Percentiles rank a stretch among this genome's conserved stretches.
Conservation (phyloP, 1,140 invertebrate genomes). For the Littorina saxatilis region DNA sequence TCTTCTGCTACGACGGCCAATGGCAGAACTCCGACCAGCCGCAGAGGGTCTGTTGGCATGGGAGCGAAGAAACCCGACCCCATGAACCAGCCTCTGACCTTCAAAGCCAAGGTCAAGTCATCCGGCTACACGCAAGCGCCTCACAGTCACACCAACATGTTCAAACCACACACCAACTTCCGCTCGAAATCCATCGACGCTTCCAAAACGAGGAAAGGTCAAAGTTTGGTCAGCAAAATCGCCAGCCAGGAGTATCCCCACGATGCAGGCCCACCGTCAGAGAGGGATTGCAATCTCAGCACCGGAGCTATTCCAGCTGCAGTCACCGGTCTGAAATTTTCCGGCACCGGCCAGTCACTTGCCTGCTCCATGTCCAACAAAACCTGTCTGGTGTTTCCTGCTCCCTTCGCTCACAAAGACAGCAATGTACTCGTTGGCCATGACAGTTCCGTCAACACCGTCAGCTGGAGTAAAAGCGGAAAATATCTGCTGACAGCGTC, state of each 20-base stretch:
- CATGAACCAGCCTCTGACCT: slow-evolving; percentile 69
- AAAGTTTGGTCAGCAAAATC: slow-evolving; percentile 21
- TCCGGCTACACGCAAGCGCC: slow-evolving; percentile 71
- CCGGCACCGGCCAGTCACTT: slow-evolving; percentile 67
- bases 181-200: background rate
- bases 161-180: slow-evolving; percentile 59
- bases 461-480: slow-evolving; percentile 67
- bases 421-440: slow-evolving; percentile 55
- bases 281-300: slow-evolving; percentile 50
- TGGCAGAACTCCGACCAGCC: slow-evolving; percentile 12
- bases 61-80: slow-evolving; percentile 47
- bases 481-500: slow-evolving; percentile 67
- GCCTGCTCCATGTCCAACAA: slow-evolving; percentile 70
- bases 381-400: slow-evolving; percentile 63
- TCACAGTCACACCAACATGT: slow-evolving; percentile 66
- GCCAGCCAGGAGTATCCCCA: slow-evolving; percentile 63
- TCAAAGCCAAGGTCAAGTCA: slow-evolving; percentile 71
- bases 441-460: slow-evolving; percentile 40
- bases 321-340: slow-evolving; percentile 61
- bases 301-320: slow-evolving; percentile 65
- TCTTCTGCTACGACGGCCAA: slow-evolving; percentile 39
- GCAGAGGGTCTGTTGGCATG: slow-evolving; percentile 39
- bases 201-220: background rate
- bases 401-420: slow-evolving; percentile 60
- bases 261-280: slow-evolving; percentile 53